Evolutionary conservation across 2,888 invertebrate species (phyloP), one percentile per base, ranked within the genome.

Genomic region (Heterodera filipjevi): DNA sequence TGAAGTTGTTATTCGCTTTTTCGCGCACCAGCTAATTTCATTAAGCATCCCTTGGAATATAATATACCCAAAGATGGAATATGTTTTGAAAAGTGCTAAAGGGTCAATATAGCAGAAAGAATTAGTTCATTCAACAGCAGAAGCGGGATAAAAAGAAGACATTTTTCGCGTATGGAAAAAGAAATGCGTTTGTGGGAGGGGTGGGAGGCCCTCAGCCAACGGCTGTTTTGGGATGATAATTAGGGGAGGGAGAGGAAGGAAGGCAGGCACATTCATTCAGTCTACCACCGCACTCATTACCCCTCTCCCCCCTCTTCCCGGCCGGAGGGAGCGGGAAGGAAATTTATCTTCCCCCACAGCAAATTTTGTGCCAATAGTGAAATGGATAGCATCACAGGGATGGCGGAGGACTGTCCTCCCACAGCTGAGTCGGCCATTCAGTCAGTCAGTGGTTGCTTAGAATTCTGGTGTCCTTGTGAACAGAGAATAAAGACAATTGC

Each of bases 291-390:
- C 68, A 35, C 68, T 68, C 68, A 68, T 68, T 68, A 68, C 16
- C 49, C 49, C 22, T 22, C n/a, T 12, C 49, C 49, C 35, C 35
- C n/a, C 59, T 5, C n/a, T 27, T 1, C 59, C 59, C 6, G 6
- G 27, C 53, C n/a, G 59, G 22, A 59, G 27, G 5, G 59, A 49
- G 49, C n/a, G 49, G n/a, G 14, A 32, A 19, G 66, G 27, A 68
- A 68, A 68, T 32, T 68, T 68, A 68, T 68, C 68, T 68, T 33
- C 27, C 32, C 8, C 22, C 32, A 16, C 68, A 22, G 68, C 68
- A 33, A n/a, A 66, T 66, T 68, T 68, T 68, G 33, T 68, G 59
- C 59, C 59, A 59, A n/a, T 59, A 10, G 27, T 59, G 59, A 59
- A 59, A 59, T 59, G 59, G 59, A 59, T 59, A n/a, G 8, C 59